These are phyloP conservation scores for Pristionchus maxplancki DNA, from an alignment of 2,888 invertebrate genomes.

Conservation along the genomic window DNA sequence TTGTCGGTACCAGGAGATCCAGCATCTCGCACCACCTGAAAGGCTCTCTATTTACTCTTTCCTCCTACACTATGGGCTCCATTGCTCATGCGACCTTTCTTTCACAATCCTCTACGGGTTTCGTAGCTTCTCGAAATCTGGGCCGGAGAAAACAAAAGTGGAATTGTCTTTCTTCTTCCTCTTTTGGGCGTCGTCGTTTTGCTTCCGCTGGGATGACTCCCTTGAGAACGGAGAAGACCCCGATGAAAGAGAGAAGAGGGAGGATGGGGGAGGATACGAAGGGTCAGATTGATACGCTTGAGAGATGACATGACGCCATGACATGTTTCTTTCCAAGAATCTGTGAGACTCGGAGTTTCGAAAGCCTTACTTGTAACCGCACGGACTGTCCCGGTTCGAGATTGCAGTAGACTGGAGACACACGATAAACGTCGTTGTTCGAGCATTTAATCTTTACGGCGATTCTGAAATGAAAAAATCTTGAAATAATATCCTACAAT, in stretches of 20 bases:
- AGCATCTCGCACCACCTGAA: slow-evolving; percentile 51
- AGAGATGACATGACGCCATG: neutral
- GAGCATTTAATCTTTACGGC: slow-evolving; percentile 76
- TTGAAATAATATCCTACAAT: too few species aligned
- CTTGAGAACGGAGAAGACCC: slow-evolving; percentile 14
- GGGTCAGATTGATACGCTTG: slow-evolving; percentile 25
- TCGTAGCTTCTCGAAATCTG: slow-evolving; percentile 8
- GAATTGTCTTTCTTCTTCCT: slow-evolving; percentile 1
- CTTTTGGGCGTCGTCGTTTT: neutral
- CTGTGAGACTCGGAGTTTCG: neutral
- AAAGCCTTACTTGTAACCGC: slow-evolving; percentile 65
- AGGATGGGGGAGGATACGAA: slow-evolving; percentile 32
- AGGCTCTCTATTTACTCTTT: neutral
- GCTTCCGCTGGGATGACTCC: slow-evolving; percentile 47
- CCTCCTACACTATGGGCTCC: neutral
- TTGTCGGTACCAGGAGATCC: slow-evolving; percentile 50
- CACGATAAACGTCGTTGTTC: slow-evolving; percentile 72
- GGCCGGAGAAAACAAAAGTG: neutral
- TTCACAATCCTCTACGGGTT: neutral
- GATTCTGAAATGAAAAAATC: slow-evolving; percentile 59
- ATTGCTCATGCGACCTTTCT: slow-evolving; percentile 12
- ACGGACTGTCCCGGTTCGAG: slow-evolving; percentile 73
- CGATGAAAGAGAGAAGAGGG: slow-evolving; percentile 6
- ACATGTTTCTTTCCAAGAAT: neutral
- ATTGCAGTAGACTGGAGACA: slow-evolving; percentile 73